Evolutionary conservation across 2,113 vertebrate species (phyloP), one percentile per base, ranked within the genome.

Genomic region (Pampusana beccarii): DNA sequence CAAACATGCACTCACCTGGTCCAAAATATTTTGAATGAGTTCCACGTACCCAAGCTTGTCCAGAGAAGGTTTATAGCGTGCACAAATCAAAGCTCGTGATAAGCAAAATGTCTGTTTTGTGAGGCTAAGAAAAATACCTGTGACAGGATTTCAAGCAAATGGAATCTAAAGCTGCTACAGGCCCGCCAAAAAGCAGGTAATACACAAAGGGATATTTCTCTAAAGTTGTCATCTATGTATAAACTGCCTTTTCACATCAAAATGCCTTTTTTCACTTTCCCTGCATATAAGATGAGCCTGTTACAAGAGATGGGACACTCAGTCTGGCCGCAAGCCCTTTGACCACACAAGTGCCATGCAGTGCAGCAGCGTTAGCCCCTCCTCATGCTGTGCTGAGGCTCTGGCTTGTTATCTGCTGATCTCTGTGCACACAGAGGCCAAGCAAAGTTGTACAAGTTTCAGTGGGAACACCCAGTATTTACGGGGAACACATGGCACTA

Each of bases 321-420:
- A 25, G 20, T 15, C 40, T 25, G 54, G 40, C 46, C 67, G 69
- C 33, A 66, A 11, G 14, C 40, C 23, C 51, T 73, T 3, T 69
- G 56, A n/a, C 8, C 46, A 40, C 61, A 74, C 0, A 2, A 53
- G 18, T 5, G 31, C 5, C 28, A 18, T 0, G 0, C 10, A 33
- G 11, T 5, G 6, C 34, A 29, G 64, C 6, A 5, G n/a, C 5
- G 1, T 16, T 56, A 85, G 66, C 51, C 13, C 36, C 80, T 86
- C 34, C 38, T 71, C 1, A 0, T 26, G 9, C 54, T 25, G 29
- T 0, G 1, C n/a, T 0, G 0, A 54, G 42, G 66, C 54, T 26
- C 23, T 53, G 70, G 50, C 38, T 51, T 29, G 34, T 31, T 34
- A 53, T 8, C 36, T 87, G 66, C 77, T 34, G 64, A 51, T 58